Evolutionary conservation across 2,113 vertebrate genomes (phyloP), one percentile per base, ranked within the genome.

Genomic region (Suncus etruscus): DNA sequence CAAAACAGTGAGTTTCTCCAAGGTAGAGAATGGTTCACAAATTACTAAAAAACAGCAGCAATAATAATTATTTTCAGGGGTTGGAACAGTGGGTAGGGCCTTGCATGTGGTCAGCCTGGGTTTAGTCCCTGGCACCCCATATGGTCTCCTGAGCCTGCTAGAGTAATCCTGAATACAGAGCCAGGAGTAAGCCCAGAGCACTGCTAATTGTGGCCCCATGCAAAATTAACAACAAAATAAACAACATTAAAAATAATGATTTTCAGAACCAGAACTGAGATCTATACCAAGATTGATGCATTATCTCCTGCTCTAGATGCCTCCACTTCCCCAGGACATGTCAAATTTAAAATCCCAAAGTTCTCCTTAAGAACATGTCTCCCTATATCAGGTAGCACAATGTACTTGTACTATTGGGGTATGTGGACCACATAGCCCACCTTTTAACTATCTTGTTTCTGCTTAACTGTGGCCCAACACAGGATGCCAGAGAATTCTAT

Each of bases 1-100:
- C 79, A 87, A 80, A 87, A 68, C 24, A 83, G 27, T 20, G 25
- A 81, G 18, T 32, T 83, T 89, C 79, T 86, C 48, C 58, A 93
- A 94, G 54, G 32, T 29, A 90, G 54, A 87, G n/a, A 90, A 83
- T 11, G 25, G 32, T 11, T 11, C 66, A 73, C 22, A n/a, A 91
- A 50, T 87, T 66, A 85, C 29, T 15, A 76, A 79, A 83, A 39
- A 24, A 81, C 15, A 61, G 58, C 58, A 15, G 22, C 22, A 20
- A 16, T 20, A 61, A 61, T 8, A 22, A 61, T 61, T 6, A 61
- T 61, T 61, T 61, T 39, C 5, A 39, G 39, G 3, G 39, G 39
- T 39, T 39, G 39, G 39, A 39, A 39, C 39, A 39, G 39, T 39
- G 39, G 39, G 5, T 39, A 39, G 39, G 5, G 3, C 39, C 39